Evolutionary conservation across 2,797 vertebrate species (phyloP).

Genomic region (Petrocephalus schoutedeni): DNA sequence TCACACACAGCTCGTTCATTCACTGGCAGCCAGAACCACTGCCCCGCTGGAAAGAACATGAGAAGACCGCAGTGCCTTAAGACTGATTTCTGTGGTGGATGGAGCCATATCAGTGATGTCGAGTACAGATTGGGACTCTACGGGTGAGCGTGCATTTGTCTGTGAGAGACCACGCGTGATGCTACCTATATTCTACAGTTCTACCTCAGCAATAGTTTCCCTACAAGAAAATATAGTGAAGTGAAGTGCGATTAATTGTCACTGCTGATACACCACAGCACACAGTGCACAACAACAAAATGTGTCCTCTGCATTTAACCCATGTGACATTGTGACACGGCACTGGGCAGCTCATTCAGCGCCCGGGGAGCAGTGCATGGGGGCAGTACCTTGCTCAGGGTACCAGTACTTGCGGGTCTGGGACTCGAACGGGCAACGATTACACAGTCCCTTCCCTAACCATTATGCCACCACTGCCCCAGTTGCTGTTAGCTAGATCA

Average conservation of each 20-base stretch:
- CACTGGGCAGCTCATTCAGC: too few species aligned
- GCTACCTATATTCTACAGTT: neutral
- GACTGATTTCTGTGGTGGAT: neutral
- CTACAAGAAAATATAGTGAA: neutral
- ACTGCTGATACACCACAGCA: too few species aligned
- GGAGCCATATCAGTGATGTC: neutral
- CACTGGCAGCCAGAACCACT: neutral
- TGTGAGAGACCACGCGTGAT: neutral
- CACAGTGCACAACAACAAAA: too few species aligned
- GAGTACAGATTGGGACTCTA: neutral
- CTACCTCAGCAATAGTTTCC: neutral
- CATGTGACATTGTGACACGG: too few species aligned
- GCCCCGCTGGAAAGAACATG: neutral
- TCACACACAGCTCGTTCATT: neutral
- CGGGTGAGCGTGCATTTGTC: neutral
- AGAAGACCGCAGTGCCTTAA: neutral
- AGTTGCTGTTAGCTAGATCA: neutral
- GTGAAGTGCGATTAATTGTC: too few species aligned
- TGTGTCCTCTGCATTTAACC: too few species aligned
- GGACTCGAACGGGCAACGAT: too few species aligned
- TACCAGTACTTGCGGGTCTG: too few species aligned
- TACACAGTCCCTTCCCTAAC: too few species aligned
- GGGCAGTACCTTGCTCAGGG: too few species aligned
- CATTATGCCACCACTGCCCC: too few species aligned
- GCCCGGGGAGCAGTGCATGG: too few species aligned